These are phyloP conservation scores for Pterobdella sp. DNA, from an alignment of 2,888 invertebrate species.

Conservation along the genomic window DNA sequence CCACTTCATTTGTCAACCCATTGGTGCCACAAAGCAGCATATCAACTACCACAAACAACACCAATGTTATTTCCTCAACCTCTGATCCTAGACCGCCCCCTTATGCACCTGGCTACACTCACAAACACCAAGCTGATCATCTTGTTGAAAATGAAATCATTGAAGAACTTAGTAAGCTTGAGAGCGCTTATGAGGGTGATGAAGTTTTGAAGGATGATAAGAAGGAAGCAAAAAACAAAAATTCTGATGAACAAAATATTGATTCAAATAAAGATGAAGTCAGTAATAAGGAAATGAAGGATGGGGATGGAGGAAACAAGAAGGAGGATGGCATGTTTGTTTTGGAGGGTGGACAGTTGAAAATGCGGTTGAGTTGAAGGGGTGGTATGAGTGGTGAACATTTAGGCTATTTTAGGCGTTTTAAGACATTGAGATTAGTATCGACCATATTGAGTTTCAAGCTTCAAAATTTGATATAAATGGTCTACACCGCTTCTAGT, in stretches of 20 bases:
- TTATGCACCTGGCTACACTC: constrained; percentile 20
- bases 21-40: background rate
- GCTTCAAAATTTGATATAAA: too few relatives aligned
- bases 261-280: background rate
- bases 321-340: background rate
- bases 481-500: too few relatives aligned
- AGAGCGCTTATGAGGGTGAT: constrained; percentile 16
- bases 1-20: background rate
- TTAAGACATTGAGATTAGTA: too few relatives aligned
- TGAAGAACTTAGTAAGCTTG: background rate
- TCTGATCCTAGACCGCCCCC: constrained; percentile 13
- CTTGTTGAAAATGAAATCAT: constrained; percentile 33
- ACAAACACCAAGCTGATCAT: constrained; percentile 34
- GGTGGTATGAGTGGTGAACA: too few relatives aligned
- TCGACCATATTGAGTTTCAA: too few relatives aligned
- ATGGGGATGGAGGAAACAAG: background rate
- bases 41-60: background rate
- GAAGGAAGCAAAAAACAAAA: background rate
- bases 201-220: background rate
- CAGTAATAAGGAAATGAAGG: background rate
- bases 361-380: background rate
- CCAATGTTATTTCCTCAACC: background rate
- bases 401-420: too few relatives aligned
- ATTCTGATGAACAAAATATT: background rate
- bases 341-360: background rate